These are phyloP conservation scores for Erythrocercus mccallii DNA, from an alignment of 2,113 vertebrate species.

Conservation along the genomic window DNA sequence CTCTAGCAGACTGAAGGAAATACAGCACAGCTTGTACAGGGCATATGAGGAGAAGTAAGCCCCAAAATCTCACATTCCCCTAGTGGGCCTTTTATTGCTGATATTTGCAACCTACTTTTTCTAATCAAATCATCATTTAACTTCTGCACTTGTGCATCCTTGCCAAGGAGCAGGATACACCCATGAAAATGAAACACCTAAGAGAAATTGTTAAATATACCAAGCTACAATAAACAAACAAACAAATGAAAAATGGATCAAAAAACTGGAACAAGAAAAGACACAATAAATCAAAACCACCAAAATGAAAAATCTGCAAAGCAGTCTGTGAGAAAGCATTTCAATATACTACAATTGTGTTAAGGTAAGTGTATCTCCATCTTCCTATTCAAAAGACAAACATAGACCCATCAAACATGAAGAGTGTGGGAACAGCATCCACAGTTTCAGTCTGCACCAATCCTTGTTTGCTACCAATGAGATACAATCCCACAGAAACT, in stretches of 20 bases:
- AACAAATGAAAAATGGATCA: fast-evolving
- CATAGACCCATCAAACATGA: fast-evolving
- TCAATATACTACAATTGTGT: neutral
- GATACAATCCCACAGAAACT: neutral
- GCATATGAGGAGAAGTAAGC: neutral
- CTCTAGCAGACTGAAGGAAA: neutral
- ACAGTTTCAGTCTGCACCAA: neutral
- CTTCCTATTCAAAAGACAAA: neutral
- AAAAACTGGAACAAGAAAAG: neutral
- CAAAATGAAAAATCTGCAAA: neutral
- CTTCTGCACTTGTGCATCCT: neutral
- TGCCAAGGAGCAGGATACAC: neutral
- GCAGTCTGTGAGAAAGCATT: neutral
- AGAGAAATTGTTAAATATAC: neutral
- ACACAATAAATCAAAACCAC: neutral
- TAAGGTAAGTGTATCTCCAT: neutral
- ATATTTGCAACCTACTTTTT: neutral
- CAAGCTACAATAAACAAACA: neutral
- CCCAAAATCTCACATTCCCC: neutral
- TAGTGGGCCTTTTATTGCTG: neutral
- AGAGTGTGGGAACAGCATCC: neutral
- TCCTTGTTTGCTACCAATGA: fast-evolving
- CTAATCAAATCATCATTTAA: neutral
- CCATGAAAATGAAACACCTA: neutral
- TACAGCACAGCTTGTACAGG: neutral